Evolutionary conservation across 2,888 invertebrate genomes (phyloP), one percentile per base, ranked within the genome.

Genomic region (Drosophila eohydei): DNA sequence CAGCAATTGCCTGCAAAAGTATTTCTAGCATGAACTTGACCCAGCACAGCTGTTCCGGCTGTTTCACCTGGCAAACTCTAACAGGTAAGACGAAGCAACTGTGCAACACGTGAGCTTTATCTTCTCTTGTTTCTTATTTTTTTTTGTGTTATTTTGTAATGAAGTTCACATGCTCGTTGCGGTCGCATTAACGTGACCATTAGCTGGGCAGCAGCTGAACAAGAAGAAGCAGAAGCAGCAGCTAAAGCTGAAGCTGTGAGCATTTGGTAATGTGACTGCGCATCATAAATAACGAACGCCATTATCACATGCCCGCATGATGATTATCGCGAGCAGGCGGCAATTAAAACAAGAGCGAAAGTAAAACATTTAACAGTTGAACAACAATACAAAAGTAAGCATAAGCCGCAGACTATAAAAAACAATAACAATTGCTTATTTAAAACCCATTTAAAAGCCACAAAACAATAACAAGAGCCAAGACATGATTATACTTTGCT

Each of bases 341-440:
- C 78, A 82, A 88, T 83, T 88, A 83, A 88, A 80, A 72, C 48
- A 52, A 67, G 71, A 81, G 88, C 86, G 82, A 82, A 83, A 83
- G 83, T 87, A 67, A 83, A 87, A 69, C 60, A 75, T 64, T 83
- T 77, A 76, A 68, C 80, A 70, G 41, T 69, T 56, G 63, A 54
- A 9, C 34, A 51, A 58, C 46, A 58, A 57, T 6, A 30, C 9
- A 75, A 58, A 26, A 36, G 7, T 38, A 52, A 52, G 51, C 14
- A 8, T 14, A 36, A 52, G 51, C 34, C 55, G 9, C 36, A n/a
- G 21, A 56, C 51, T 12, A 16, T 46, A 41, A 26, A 52, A 60
- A 62, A 43, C 64, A 81, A 66, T 52, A 62, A 68, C 79, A 71
- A 84, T 77, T 81, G 66, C 61, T 43, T 69, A 77, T 71, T 66